Percentiles rank a stretch among this genome's conserved stretches.
Evolutionary conservation across 2,797 vertebrate species (phyloP).

Genomic region (Amazonetta brasiliensis): DNA sequence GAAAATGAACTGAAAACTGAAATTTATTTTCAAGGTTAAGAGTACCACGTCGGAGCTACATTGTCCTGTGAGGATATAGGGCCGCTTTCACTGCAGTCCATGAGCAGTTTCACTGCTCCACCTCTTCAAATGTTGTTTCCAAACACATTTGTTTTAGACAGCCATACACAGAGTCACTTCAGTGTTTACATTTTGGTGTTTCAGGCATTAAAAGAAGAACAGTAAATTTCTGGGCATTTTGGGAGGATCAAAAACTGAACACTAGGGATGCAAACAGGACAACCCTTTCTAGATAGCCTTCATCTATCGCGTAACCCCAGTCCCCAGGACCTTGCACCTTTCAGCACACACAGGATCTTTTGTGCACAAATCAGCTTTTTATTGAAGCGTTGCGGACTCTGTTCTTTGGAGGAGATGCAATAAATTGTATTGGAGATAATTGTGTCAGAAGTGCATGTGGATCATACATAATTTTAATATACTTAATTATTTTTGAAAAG

Average conservation of each 20-base stretch:
- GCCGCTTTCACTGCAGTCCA: background rate
- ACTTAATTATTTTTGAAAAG: background rate
- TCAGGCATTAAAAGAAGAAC: background rate
- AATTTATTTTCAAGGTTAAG: background rate
- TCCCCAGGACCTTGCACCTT: background rate
- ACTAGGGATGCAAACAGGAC: background rate
- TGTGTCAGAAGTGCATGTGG: background rate
- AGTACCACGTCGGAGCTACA: background rate
- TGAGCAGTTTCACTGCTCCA: background rate
- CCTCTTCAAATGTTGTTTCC: background rate
- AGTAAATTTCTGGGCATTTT: background rate
- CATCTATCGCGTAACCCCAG: background rate
- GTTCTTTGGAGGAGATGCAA: background rate
- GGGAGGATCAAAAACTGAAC: background rate
- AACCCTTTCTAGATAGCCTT: background rate
- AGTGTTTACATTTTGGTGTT: background rate
- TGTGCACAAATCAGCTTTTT: background rate
- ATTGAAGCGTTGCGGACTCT: background rate
- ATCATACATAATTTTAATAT: background rate
- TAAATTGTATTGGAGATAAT: background rate
- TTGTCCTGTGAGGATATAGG: background rate
- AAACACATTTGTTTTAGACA: constrained; percentile 20
- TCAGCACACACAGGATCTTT: background rate
- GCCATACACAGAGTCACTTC: background rate
- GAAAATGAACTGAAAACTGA: background rate